Percentiles rank a stretch among this genome's conserved stretches.
Conservation (phyloP, 2,888 invertebrate species). For the Azorinus chamasolen region DNA sequence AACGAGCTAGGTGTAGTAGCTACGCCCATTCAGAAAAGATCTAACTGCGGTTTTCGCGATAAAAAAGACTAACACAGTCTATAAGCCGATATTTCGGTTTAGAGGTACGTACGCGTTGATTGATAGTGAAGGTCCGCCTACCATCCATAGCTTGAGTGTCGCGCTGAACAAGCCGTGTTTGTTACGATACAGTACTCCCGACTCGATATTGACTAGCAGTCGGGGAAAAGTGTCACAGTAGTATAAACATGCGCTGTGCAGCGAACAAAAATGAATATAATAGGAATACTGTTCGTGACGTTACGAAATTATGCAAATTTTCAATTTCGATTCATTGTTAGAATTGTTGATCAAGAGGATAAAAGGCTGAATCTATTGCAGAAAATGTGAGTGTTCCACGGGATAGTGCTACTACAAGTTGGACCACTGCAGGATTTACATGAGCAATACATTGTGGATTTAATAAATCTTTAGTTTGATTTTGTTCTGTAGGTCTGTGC, state of each 20-base stretch:
- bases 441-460: background rate
- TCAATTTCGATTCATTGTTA: background rate
- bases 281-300: background rate
- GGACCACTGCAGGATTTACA: too few relatives aligned
- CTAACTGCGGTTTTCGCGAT: constrained; percentile 9
- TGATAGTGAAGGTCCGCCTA: constrained; percentile 7
- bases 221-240: background rate
- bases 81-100: constrained; percentile 7
- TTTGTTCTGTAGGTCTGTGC: background rate
- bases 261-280: background rate
- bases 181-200: background rate
- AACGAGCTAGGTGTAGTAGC: background rate
- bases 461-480: background rate
- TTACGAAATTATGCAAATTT: constrained; percentile 9
- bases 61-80: constrained; percentile 5
- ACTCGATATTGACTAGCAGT: too few relatives aligned
- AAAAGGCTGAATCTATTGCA: background rate
- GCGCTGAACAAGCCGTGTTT: background rate
- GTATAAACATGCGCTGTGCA: constrained; percentile 5
- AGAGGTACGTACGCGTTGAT: background rate
- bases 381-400: background rate
- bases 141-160: background rate
- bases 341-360: background rate
- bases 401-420: too few relatives aligned
- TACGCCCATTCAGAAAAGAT: constrained; percentile 13